Percentiles rank a stretch among this genome's conserved stretches.
Evolutionary conservation across 2,113 vertebrate species (phyloP).

Genomic region (Globicephala melas): DNA sequence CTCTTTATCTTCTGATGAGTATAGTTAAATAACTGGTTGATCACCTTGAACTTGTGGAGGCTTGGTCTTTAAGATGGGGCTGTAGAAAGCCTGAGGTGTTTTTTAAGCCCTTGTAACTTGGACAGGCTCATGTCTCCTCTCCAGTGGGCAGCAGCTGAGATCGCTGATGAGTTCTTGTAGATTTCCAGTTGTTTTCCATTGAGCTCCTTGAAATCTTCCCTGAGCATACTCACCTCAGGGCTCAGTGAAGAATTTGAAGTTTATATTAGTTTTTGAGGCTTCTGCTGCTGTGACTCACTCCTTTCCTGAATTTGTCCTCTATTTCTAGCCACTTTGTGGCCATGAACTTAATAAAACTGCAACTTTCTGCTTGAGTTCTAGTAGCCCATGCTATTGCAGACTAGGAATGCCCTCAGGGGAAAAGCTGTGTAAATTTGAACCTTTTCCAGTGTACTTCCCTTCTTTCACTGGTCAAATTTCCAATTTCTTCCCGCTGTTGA

Average conservation of each 20-base stretch:
- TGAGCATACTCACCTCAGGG: neutral
- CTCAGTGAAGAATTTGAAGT: neutral
- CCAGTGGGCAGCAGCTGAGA: neutral
- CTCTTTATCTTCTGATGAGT: neutral
- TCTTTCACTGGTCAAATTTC: neutral
- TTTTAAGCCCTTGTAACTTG: neutral
- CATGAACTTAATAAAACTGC: neutral
- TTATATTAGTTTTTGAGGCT: constrained; percentile 23
- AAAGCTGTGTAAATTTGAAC: neutral
- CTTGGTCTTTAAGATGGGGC: neutral
- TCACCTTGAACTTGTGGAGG: neutral
- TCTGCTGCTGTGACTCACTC: neutral
- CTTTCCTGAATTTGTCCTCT: neutral
- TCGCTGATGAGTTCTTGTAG: neutral
- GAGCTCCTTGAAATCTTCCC: neutral
- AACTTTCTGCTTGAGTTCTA: neutral
- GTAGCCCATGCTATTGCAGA: neutral
- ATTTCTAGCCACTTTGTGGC: neutral
- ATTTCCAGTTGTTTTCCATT: neutral
- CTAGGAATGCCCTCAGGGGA: neutral
- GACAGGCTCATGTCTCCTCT: neutral
- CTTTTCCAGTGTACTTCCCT: neutral
- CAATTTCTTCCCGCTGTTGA: neutral
- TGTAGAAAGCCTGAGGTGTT: neutral
- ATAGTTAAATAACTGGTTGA: neutral